Evolutionary conservation across 2,888 invertebrate species (phyloP).

Genomic region (Elmis aenea): DNA sequence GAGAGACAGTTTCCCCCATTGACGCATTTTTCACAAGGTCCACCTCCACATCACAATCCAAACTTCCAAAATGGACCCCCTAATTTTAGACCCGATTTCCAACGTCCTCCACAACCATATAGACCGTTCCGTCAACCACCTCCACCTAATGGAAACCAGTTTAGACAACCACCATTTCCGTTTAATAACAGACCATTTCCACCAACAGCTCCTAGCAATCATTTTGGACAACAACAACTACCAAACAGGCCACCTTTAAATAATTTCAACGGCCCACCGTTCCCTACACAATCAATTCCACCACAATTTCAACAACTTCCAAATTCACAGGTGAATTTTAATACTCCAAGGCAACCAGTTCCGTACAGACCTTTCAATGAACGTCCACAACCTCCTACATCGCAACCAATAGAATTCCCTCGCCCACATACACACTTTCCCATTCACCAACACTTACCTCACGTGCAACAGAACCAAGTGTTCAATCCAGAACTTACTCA

Average conservation of each 20-base stretch:
- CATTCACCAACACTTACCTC: conserved; percentile 32
- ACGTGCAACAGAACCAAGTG: conserved; percentile 38
- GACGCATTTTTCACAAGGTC: conserved; percentile 10
- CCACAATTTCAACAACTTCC: conserved; percentile 18
- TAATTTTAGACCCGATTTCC: conserved; percentile 26
- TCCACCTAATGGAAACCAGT: too few species aligned
- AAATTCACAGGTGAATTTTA: conserved; percentile 14
- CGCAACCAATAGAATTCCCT: conserved; percentile 43
- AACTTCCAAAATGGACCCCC: conserved; percentile 11
- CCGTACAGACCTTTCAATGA: conserved; percentile 39
- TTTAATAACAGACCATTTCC: conserved; percentile 16
- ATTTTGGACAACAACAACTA: conserved; percentile 10
- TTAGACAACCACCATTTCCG: too few species aligned
- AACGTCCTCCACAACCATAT: conserved; percentile 51
- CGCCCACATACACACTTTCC: conserved; percentile 52
- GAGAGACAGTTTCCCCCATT: conserved; percentile 16
- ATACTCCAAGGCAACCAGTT: conserved; percentile 35
- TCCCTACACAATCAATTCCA: conserved; percentile 6
- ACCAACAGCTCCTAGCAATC: conserved; percentile 2
- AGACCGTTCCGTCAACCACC: conserved; percentile 49
- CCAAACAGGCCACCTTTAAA: conserved; percentile 8
- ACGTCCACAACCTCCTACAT: conserved; percentile 40
- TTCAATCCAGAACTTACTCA: conserved; percentile 26
- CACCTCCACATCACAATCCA: conserved; percentile 11
- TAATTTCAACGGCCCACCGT: conserved; percentile 8